phyloP scores from a whole-genome alignment of 2,113 vertebrate genomes.

The Paedocypris sp. region DNA sequence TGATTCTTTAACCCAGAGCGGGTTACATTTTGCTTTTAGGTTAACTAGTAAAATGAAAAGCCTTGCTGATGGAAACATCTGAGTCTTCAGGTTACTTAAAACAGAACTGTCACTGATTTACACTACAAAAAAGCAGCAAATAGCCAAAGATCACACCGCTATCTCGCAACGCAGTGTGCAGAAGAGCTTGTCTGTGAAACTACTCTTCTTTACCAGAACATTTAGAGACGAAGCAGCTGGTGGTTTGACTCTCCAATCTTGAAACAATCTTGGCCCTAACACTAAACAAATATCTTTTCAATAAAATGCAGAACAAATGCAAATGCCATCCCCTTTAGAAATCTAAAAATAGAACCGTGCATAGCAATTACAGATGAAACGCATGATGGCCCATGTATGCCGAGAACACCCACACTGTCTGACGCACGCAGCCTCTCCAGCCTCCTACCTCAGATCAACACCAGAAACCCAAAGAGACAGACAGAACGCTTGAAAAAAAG shows the following conservation, averaged over 20 bases:
- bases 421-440: constrained; percentile 13
- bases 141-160: background rate
- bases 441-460: background rate
- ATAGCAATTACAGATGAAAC: constrained; percentile 22
- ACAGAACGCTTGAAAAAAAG: background rate
- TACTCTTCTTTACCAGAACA: background rate
- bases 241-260: background rate
- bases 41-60: background rate
- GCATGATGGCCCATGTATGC: constrained; percentile 2
- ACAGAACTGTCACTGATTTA: background rate
- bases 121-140: background rate
- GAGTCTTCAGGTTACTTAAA: background rate
- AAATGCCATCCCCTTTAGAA: background rate
- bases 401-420: constrained; percentile 27
- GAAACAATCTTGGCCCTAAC: background rate
- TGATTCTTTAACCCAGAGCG: constrained; percentile 30
- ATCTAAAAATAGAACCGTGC: background rate
- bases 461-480: background rate
- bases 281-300: background rate
- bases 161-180: too few species aligned
- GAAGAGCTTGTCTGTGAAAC: background rate
- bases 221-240: background rate
- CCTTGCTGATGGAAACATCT: background rate
- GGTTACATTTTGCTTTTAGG: constrained; percentile 18
- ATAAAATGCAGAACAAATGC: constrained; percentile 3